Evolutionary conservation across 2,113 vertebrate species (phyloP).

Genomic region (Drymodes brunneopygia): DNA sequence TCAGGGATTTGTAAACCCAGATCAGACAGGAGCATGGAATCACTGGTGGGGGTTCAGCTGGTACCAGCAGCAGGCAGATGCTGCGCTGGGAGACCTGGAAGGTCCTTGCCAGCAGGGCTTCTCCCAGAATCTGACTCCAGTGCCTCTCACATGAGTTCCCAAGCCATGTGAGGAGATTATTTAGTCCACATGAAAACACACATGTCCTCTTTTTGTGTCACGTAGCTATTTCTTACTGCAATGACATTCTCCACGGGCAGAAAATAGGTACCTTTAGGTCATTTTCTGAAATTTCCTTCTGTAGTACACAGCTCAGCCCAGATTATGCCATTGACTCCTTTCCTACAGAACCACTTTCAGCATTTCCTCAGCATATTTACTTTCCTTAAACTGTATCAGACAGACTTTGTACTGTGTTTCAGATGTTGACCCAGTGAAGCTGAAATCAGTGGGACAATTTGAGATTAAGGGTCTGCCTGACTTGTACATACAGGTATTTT

Average conservation of each 20-base stretch:
- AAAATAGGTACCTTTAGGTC: neutral
- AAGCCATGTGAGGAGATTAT: neutral
- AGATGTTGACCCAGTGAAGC: neutral
- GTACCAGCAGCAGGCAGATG: neutral
- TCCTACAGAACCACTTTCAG: neutral
- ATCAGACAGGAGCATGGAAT: neutral
- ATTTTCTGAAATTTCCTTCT: neutral
- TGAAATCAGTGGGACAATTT: neutral
- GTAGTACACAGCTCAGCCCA: neutral
- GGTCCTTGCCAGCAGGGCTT: neutral
- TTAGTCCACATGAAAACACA: neutral
- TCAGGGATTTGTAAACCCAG: neutral
- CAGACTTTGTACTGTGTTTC: neutral
- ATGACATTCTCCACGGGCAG: neutral
- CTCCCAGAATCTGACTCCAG: neutral
- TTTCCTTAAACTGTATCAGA: neutral
- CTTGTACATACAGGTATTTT: neutral
- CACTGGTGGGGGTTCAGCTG: neutral
- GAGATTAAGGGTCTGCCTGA: neutral
- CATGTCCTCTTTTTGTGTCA: neutral
- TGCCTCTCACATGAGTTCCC: neutral
- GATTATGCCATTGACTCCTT: neutral
- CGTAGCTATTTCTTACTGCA: neutral
- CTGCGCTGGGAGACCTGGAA: neutral
- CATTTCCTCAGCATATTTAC: neutral